Percentiles rank a stretch among this genome's conserved stretches.
These are phyloP conservation scores for Hydropsyche tenuis DNA, from an alignment of 1,140 invertebrate species.

Conservation along the genomic window DNA sequence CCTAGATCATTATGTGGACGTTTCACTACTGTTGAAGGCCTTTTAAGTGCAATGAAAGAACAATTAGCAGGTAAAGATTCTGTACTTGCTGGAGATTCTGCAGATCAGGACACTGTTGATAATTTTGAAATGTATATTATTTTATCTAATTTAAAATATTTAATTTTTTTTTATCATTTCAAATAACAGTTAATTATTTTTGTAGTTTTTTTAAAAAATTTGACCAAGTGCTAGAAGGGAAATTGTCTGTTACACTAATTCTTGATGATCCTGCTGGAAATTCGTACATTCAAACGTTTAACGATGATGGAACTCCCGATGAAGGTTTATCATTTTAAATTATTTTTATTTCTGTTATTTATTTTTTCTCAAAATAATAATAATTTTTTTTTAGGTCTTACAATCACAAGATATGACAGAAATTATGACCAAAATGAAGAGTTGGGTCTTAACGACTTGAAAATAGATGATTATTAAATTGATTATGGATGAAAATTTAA, in stretches of 20 bases:
- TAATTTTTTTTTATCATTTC: not conserved
- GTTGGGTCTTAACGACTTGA: slow-evolving; percentile 96
- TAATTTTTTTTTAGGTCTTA: slow-evolving; percentile 64
- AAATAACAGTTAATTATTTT: not conserved
- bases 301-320: slow-evolving; percentile 73
- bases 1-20: slow-evolving; percentile 86
- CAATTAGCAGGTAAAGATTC: slow-evolving; percentile 72
- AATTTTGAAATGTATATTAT: slow-evolving; percentile 59
- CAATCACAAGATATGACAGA: slow-evolving; percentile 83
- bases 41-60: slow-evolving; percentile 72
- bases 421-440: slow-evolving; percentile 94
- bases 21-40: slow-evolving; percentile 95
- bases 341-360: slow-evolving; percentile 13
- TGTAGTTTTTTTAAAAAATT: slow-evolving; percentile 72
- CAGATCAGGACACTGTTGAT: slow-evolving; percentile 62
- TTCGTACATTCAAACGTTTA: slow-evolving; percentile 91
- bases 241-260: slow-evolving; percentile 75
- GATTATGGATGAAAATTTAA: not conserved
- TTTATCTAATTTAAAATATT: not conserved
- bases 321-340: slow-evolving; percentile 56
- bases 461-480: slow-evolving; percentile 79
- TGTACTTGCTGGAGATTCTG: slow-evolving; percentile 77
- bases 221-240: slow-evolving; percentile 72
- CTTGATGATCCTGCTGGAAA: slow-evolving; percentile 97
- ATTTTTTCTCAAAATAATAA: slow-evolving; percentile 13